Conservation (phyloP, 2,797 vertebrate species). For the Botia almorhae region DNA sequence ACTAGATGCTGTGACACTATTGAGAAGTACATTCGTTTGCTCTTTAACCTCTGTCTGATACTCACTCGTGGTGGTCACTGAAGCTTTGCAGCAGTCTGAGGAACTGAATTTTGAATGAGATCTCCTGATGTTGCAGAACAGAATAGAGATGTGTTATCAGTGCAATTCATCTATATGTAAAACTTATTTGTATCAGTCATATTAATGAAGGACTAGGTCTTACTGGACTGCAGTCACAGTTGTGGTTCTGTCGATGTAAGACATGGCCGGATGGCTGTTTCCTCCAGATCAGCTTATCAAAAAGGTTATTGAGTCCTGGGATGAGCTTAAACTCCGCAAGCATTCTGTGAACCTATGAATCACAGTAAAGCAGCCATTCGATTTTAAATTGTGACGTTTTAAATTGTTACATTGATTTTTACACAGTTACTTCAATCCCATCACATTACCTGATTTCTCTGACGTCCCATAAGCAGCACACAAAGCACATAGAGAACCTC, state of each 20-base stretch:
- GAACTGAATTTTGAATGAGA: slow-evolving; percentile 98
- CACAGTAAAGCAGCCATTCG: not conserved
- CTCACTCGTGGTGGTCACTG: slow-evolving; percentile 99
- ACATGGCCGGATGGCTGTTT: slow-evolving; percentile 89
- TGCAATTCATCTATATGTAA: not conserved
- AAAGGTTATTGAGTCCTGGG: slow-evolving; percentile 97
- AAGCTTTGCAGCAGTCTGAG: slow-evolving; percentile 97
- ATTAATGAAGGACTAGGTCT: slow-evolving; percentile 59
- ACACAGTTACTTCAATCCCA: not conserved
- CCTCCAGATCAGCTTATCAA: slow-evolving; percentile 99
- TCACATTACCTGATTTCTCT: slow-evolving; percentile 90
- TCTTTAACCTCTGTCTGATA: slow-evolving; percentile 36
- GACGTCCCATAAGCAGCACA: slow-evolving; percentile 95
- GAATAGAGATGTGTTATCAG: not conserved
- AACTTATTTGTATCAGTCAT: too few species aligned
- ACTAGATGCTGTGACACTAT: not conserved
- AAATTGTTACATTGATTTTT: too few species aligned
- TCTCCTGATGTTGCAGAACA: slow-evolving; percentile 80
- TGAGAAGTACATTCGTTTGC: not conserved
- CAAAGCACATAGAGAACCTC: slow-evolving; percentile 97
- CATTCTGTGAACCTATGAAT: slow-evolving; percentile 93
- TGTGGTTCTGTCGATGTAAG: slow-evolving; percentile 96
- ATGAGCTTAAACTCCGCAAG: slow-evolving; percentile 95
- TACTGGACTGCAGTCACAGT: slow-evolving; percentile 98
- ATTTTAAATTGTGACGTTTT: not conserved